Conservation (phyloP, 92 coral and sea anemone genomes). For the Bergia puertoricense region DNA sequence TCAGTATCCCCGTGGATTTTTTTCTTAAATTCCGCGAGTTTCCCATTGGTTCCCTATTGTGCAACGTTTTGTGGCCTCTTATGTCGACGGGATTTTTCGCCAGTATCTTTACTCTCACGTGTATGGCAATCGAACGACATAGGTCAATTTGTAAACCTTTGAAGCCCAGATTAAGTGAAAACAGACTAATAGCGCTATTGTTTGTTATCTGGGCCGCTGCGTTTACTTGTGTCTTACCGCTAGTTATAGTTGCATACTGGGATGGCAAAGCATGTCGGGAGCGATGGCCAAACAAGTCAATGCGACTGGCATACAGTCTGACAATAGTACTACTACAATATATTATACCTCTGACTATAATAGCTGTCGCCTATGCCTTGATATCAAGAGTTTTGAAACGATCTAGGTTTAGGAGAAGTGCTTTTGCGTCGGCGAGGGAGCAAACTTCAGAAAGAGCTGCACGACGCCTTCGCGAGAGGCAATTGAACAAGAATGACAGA, state of each 20-base stretch:
- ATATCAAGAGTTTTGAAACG: constrained; percentile 56
- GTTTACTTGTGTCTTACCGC: constrained; percentile 64
- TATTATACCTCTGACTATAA: constrained; percentile 62
- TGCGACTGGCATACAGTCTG: constrained; percentile 68
- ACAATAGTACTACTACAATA: constrained; percentile 65
- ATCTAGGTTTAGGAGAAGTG: constrained; percentile 26
- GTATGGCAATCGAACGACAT: constrained; percentile 79
- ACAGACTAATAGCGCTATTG: constrained; percentile 35
- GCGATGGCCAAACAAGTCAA: constrained; percentile 62
- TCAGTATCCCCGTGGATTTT: constrained; percentile 76
- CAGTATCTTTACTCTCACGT: constrained; percentile 76
- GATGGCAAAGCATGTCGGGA: constrained; percentile 60
- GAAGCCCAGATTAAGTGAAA: constrained; percentile 56
- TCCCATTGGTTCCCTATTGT: constrained; percentile 59
- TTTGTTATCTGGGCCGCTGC: constrained; percentile 66
- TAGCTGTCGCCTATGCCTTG: constrained; percentile 72
- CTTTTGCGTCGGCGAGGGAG: not conserved
- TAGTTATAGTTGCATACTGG: constrained; percentile 64
- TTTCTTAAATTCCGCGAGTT: constrained; percentile 55
- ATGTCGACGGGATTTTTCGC: constrained; percentile 76
- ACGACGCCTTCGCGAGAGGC: constrained; percentile 17
- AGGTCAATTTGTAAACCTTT: constrained; percentile 70
- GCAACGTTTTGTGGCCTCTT: constrained; percentile 83
- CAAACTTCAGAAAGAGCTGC: not conserved
- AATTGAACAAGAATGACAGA: constrained; percentile 57